These are phyloP conservation scores for Petaurus breviceps DNA, from an alignment of 2,113 vertebrate species.

Conservation along the genomic window DNA sequence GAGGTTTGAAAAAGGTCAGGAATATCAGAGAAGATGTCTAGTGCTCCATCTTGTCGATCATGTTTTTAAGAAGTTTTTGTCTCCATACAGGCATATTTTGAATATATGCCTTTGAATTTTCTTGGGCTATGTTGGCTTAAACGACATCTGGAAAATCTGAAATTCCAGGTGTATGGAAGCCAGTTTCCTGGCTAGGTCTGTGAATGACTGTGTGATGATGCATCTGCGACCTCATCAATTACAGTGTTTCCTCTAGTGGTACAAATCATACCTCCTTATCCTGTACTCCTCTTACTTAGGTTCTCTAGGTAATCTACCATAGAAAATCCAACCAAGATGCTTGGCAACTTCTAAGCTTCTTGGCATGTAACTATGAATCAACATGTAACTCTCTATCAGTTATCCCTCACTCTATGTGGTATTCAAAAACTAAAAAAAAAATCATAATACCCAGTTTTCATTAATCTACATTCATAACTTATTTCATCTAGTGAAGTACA, in stretches of 20 bases:
- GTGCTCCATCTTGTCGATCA: not conserved
- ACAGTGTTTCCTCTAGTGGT: not conserved
- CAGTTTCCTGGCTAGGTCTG: not conserved
- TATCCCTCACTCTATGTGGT: not conserved
- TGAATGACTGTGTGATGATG: not conserved
- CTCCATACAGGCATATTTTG: not conserved
- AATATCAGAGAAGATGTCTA: not conserved
- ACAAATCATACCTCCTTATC: not conserved
- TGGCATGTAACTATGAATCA: not conserved
- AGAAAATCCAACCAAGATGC: not conserved
- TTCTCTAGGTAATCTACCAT: not conserved
- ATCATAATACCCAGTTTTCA: not conserved
- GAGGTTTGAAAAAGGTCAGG: not conserved
- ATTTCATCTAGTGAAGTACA: not conserved
- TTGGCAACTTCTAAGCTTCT: not conserved
- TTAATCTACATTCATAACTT: constrained; percentile 1
- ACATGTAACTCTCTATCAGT: not conserved
- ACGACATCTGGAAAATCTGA: not conserved
- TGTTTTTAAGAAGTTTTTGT: not conserved
- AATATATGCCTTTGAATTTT: not conserved
- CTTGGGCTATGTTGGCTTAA: not conserved
- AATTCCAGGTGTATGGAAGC: not conserved
- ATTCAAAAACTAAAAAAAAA: not conserved
- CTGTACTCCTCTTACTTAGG: not conserved
- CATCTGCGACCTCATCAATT: not conserved